Conservation (phyloP, 1,140 invertebrate species). For the Lepidostoma basale region DNA sequence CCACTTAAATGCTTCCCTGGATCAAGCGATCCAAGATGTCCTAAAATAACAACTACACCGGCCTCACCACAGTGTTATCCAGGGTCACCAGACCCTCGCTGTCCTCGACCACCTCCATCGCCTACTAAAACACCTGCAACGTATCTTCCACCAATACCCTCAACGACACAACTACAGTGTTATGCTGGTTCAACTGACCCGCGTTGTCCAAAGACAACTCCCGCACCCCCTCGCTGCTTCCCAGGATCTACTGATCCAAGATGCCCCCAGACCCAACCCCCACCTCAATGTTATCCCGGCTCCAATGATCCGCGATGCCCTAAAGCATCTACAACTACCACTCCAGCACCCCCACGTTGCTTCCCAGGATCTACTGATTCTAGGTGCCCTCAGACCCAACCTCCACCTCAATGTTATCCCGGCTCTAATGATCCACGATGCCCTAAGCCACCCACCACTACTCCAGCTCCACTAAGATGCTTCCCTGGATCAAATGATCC, state of each 20-base stretch:
- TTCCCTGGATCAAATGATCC: conserved; percentile 60
- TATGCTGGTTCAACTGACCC: conserved; percentile 50
- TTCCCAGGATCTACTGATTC: conserved; percentile 47
- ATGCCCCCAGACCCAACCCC: conserved; percentile 42
- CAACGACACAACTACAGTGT: conserved; percentile 1
- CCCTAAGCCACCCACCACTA: conserved; percentile 40
- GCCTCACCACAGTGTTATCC: conserved; percentile 50
- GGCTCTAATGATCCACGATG: conserved; percentile 53
- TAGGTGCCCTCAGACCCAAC: conserved; percentile 39
- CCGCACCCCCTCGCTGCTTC: conserved; percentile 50
- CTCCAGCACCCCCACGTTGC: conserved; percentile 31
- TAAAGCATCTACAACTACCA: conserved; percentile 37
- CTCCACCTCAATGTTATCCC: conserved; percentile 48
- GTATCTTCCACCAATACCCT: conserved; percentile 14
- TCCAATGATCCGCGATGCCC: conserved; percentile 51
- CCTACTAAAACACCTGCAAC: conserved; percentile 47
- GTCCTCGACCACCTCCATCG: conserved; percentile 44
- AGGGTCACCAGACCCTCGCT: conserved; percentile 50
- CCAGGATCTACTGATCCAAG: conserved; percentile 53
- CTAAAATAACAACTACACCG: conserved; percentile 28
- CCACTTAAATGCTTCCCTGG: conserved; percentile 44
- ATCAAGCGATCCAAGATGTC: conserved; percentile 50
- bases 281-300: conserved; percentile 52
- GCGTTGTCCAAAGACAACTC: conserved; percentile 48
- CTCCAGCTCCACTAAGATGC: conserved; percentile 50